Conservation (phyloP, 2,797 vertebrate species). For the Acanthornis magna region DNA sequence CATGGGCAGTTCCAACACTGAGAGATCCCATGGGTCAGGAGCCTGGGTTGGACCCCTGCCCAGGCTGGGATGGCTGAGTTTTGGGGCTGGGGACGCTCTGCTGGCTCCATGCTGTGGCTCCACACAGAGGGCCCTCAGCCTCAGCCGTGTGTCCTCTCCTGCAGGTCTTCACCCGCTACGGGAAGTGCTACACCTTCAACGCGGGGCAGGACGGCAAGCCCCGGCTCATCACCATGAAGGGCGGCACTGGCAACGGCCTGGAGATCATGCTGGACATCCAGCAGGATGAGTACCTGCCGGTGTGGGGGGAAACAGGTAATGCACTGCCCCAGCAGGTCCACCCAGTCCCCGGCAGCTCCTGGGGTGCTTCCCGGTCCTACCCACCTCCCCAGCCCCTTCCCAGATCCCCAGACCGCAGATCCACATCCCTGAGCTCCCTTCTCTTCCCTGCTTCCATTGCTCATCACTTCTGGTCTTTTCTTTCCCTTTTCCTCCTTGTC, state of each 20-base stretch:
- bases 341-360: background rate
- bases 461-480: background rate
- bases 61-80: background rate
- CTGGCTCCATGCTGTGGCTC: rapidly evolving
- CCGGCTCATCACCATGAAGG: constrained; percentile 90
- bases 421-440: background rate
- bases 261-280: constrained; percentile 99
- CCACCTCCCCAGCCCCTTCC: background rate
- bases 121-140: background rate
- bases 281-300: constrained; percentile 95
- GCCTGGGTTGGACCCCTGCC: rapidly evolving
- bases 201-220: constrained; percentile 89
- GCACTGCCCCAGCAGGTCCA: background rate
- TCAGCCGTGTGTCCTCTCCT: background rate
- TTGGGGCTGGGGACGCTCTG: background rate
- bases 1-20: background rate
- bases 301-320: constrained; percentile 97
- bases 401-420: background rate
- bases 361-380: background rate
- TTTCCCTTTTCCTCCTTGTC: constrained; percentile 45
- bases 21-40: rapidly evolving
- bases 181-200: constrained; percentile 99
- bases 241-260: constrained; percentile 95
- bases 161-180: constrained; percentile 85
- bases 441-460: background rate